Evolutionary conservation across 2,797 vertebrate genomes (phyloP).

Genomic region (Cryptoblepharus egeriae): DNA sequence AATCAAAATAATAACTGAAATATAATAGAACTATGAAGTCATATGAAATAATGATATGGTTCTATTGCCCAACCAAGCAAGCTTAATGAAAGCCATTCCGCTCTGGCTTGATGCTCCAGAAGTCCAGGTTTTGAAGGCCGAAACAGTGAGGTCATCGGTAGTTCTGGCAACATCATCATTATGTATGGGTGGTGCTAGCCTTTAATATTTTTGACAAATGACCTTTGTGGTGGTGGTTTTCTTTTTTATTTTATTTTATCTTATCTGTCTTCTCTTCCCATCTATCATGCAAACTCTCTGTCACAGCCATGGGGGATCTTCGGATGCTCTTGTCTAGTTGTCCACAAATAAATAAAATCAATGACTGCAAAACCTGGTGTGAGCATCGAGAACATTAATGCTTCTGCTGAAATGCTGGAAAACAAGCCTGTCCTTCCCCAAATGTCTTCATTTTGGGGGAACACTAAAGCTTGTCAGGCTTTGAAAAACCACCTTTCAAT

Average conservation of each 20-base stretch:
- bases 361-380: neutral
- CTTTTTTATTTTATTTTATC: conserved; percentile 48
- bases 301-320: conserved; percentile 75
- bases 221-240: neutral
- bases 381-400: conserved; percentile 64
- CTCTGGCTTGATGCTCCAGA: neutral
- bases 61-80: no score
- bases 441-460: conserved; percentile 51
- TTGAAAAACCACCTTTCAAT: conserved; percentile 61
- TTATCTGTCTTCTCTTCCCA: conserved; percentile 71
- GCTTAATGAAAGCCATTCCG: neutral
- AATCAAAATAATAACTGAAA: neutral
- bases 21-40: neutral
- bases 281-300: conserved; percentile 69
- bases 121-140: neutral
- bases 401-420: conserved; percentile 71
- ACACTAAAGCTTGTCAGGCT: conserved; percentile 47
- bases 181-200: neutral
- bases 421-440: conserved; percentile 33
- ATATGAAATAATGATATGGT: no score
- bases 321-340: neutral
- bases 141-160: neutral
- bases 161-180: neutral
- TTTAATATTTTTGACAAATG: neutral
- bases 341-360: neutral